Conservation (phyloP, 2,113 vertebrate species). For the Pseudopodoces humilis region DNA sequence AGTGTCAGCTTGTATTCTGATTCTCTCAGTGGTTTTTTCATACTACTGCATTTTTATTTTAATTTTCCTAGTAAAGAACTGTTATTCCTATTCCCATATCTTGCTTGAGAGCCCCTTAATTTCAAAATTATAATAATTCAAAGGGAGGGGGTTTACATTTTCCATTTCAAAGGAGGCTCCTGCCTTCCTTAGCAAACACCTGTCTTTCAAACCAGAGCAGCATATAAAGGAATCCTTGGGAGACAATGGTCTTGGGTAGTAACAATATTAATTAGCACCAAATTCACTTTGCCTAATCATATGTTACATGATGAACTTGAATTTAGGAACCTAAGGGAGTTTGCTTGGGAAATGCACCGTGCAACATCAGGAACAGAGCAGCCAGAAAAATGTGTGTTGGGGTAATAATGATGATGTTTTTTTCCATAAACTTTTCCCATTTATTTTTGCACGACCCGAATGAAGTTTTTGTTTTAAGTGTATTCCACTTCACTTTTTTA, state of each 20-base stretch:
- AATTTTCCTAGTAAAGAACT: too few relatives aligned
- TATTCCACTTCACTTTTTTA: neutral
- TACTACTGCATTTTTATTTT: too few relatives aligned
- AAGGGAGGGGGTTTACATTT: too few relatives aligned
- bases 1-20: too few relatives aligned
- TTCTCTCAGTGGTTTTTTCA: too few relatives aligned
- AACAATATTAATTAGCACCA: neutral
- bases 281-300: neutral
- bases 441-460: neutral
- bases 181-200: too few relatives aligned
- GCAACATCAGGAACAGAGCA: neutral
- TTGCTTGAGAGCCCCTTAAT: too few relatives aligned
- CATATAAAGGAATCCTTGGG: neutral
- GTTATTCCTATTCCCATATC: too few relatives aligned
- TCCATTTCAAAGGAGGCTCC: too few relatives aligned
- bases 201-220: too few relatives aligned
- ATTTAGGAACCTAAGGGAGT: neutral
- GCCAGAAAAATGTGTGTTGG: neutral
- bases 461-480: neutral
- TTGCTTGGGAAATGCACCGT: neutral
- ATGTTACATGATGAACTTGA: neutral
- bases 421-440: neutral
- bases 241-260: rapidly evolving
- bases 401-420: slow-evolving; percentile 12
- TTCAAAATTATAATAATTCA: too few relatives aligned